Base-by-base conservation (phyloP, 30 jellyfish, hydroid and myxozoan species). In the Cassiopea andromeda region DNA sequence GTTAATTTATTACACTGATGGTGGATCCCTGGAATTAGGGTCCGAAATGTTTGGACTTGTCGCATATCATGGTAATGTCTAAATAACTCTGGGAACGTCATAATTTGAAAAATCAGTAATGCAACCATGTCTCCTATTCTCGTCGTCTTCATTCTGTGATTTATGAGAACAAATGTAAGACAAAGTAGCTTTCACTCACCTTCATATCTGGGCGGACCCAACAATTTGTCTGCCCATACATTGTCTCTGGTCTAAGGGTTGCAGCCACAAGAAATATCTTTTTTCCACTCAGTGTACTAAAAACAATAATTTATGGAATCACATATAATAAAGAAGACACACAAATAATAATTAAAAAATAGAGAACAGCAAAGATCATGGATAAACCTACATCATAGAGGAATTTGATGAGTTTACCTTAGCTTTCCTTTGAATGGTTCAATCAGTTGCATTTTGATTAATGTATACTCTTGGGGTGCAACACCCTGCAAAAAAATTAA, bases 141-240 rank as follows among this genome's bases (percentile, higher is more conserved):
- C 38, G 38, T 27, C 38, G 38, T 27, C 38, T 27, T 27, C 38
- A 27, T 27, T 27, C 38, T 27, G 38, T 27, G 38, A 27, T 27
- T 27, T 27, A 27, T 27, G 38, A 4, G 73, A 7, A 64, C 15
- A 17, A 64, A 64, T 64, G 27, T 13, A 2, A 14, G 27, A 64
- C 6, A 64, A 5, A 14, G 73, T 27, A 64, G 15, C 15, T 64
- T 4, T 1, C 16, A 60, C 92, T 60, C 47, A 91, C 97, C 69
- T 80, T 80, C 85, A 96, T 89, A 58, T 96, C 99, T 1, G 99
- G 99, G 45, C 97, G 98, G 64, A 96, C 92, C 98, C 98, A 96
- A 70, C 98, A 92, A 58, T 96, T 96, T 45, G 99, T 96, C 78
- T 92, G 98, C 13, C 99, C 99, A 87, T 92, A 96, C 98, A 96